phyloP scores from a whole-genome alignment of 1,140 invertebrate species.

The Plutomurus gul region DNA sequence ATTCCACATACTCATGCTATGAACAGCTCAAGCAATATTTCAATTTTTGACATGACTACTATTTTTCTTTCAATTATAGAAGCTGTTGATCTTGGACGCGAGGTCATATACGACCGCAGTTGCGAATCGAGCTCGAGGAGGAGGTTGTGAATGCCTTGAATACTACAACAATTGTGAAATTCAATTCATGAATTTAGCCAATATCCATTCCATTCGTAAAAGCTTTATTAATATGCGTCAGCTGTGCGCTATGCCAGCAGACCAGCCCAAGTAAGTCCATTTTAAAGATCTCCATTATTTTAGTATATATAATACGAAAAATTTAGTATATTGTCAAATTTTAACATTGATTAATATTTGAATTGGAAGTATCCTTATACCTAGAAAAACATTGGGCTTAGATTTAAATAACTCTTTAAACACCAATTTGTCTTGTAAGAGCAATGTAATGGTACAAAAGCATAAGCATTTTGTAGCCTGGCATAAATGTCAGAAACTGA shows the following conservation, averaged over 20 bases:
- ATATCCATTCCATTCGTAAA: slow-evolving; percentile 92
- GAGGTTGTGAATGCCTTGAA: slow-evolving; percentile 93
- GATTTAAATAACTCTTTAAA: too few relatives aligned
- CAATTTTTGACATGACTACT: neutral
- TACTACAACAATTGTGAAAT: slow-evolving; percentile 94
- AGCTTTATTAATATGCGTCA: slow-evolving; percentile 77
- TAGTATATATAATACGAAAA: neutral
- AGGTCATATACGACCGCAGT: slow-evolving; percentile 92
- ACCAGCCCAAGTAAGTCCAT: slow-evolving; percentile 74
- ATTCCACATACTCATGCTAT: too few relatives aligned
- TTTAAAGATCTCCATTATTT: neutral
- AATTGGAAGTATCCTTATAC: too few relatives aligned
- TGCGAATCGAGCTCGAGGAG: slow-evolving; percentile 91
- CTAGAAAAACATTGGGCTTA: too few relatives aligned
- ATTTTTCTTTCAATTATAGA: slow-evolving; percentile 62
- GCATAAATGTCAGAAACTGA: too few relatives aligned
- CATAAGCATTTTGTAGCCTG: too few relatives aligned
- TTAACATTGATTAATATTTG: too few relatives aligned
- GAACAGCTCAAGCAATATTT: too few relatives aligned
- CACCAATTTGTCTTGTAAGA: too few relatives aligned
- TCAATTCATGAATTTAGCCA: slow-evolving; percentile 94
- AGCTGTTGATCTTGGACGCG: slow-evolving; percentile 92
- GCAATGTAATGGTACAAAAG: too few relatives aligned
- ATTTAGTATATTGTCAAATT: too few relatives aligned
- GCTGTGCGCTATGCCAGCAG: slow-evolving; percentile 73